Evolutionary conservation across 2,113 vertebrate genomes (phyloP).

Genomic region (Aegithalos caudatus): DNA sequence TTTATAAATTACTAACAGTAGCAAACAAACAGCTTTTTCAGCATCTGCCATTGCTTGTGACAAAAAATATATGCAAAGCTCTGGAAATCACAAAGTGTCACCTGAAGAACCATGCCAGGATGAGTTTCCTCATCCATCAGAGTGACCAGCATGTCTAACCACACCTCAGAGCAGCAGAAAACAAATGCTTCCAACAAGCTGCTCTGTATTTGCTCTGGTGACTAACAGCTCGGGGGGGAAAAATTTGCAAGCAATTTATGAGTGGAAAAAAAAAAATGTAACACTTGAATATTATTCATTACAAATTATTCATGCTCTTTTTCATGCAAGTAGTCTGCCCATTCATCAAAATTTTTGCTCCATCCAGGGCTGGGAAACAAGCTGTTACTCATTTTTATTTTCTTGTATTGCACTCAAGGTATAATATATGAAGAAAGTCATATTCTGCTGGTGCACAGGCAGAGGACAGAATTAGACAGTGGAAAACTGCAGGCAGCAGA

Average conservation of each 20-base stretch:
- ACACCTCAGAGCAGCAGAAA: constrained; percentile 1
- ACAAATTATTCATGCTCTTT: constrained; percentile 59
- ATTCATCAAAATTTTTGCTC: constrained; percentile 64
- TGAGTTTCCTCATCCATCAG: not conserved
- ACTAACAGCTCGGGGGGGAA: not conserved
- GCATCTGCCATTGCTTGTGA: not conserved
- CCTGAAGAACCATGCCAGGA: not conserved
- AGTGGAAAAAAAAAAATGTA: constrained; percentile 45
- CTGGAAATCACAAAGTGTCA: not conserved
- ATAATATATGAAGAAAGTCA: constrained; percentile 26
- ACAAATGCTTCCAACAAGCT: constrained; percentile 25
- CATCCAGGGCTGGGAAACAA: constrained; percentile 38
- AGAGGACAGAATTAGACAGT: not conserved
- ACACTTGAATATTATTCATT: constrained; percentile 54
- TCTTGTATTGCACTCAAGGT: constrained; percentile 17
- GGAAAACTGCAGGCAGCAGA: not conserved
- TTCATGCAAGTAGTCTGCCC: constrained; percentile 39
- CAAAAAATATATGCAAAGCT: not conserved
- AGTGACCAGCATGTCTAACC: not conserved
- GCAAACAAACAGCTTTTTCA: constrained; percentile 6
- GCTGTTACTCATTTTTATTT: constrained; percentile 67
- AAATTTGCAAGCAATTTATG: constrained; percentile 49
- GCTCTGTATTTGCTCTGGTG: constrained; percentile 24
- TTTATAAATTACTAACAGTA: not conserved
- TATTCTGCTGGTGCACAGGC: not conserved